phyloP scores from a whole-genome alignment of 2,888 invertebrate genomes.

The Meandrusa payeni region DNA sequence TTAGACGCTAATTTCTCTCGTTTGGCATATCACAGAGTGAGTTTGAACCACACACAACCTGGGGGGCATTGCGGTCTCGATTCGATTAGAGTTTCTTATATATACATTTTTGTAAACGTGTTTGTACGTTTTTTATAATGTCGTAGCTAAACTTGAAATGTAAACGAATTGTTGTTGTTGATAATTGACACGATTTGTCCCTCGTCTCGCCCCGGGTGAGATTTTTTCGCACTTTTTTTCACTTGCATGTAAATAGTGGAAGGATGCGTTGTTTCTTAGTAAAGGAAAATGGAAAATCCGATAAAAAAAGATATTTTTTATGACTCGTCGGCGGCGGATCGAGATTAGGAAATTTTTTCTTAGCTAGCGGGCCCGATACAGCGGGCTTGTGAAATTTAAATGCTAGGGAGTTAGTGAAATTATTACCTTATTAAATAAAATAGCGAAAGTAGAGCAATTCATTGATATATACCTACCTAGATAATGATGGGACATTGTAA shows the following conservation, averaged over 20 bases:
- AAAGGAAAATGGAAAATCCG: slow-evolving; percentile 56
- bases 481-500: slow-evolving; percentile 62
- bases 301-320: slow-evolving; percentile 62
- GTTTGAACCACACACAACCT: slow-evolving; percentile 43
- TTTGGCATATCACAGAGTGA: slow-evolving; percentile 68
- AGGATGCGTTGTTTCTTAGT: slow-evolving; percentile 48
- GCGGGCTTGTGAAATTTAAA: slow-evolving; percentile 53
- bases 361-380: slow-evolving; percentile 37
- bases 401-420: slow-evolving; percentile 70
- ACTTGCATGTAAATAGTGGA: slow-evolving; percentile 68
- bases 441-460: slow-evolving; percentile 76
- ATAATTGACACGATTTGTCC: slow-evolving; percentile 48
- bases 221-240: slow-evolving; percentile 57
- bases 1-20: slow-evolving; percentile 63
- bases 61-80: slow-evolving; percentile 55
- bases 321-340: slow-evolving; percentile 57
- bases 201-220: slow-evolving; percentile 56
- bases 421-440: slow-evolving; percentile 47
- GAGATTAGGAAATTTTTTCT: slow-evolving; percentile 56
- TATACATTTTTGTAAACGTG: slow-evolving; percentile 32
- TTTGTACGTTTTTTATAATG: slow-evolving; percentile 61
- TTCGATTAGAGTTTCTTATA: slow-evolving; percentile 34
- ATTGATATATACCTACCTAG: slow-evolving; percentile 65
- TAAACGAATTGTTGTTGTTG: slow-evolving; percentile 55
- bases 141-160: slow-evolving; percentile 38